Evolutionary conservation across 1,140 invertebrate genomes (phyloP).

Genomic region (Brachionus manjavacas): DNA sequence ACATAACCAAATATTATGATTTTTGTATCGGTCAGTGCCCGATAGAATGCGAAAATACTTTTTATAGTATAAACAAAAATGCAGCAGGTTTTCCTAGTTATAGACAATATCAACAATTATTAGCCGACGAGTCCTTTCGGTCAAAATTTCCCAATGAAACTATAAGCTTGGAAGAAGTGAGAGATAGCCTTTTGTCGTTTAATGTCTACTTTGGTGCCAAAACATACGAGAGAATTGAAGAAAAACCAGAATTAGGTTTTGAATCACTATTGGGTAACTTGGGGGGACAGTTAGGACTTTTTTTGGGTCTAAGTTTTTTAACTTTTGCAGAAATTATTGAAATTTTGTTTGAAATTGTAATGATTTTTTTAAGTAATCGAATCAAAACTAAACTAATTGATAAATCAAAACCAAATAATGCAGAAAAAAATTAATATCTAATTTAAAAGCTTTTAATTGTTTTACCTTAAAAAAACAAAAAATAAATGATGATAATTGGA

Average conservation of each 20-base stretch:
- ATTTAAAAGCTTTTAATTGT: too few relatives aligned
- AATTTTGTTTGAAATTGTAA: constrained; percentile 9
- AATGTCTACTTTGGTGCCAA: constrained; percentile 14
- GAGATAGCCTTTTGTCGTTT: background rate
- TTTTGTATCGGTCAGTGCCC: background rate
- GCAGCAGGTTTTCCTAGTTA: background rate
- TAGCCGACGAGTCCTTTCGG: background rate
- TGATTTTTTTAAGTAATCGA: background rate
- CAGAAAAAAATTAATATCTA: too few relatives aligned
- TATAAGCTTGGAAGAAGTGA: background rate
- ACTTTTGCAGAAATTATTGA: constrained; percentile 32
- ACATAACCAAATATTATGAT: background rate
- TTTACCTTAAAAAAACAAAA: too few relatives aligned
- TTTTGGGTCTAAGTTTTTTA: constrained; percentile 39
- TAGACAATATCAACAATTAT: background rate
- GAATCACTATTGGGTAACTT: background rate
- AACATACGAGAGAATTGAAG: background rate
- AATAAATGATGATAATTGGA: too few relatives aligned
- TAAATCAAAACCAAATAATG: background rate
- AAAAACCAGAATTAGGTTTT: background rate
- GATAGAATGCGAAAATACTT: background rate
- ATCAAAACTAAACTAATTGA: background rate
- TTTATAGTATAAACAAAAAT: background rate
- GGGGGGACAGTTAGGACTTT: constrained; percentile 29
- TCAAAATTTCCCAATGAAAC: background rate